phyloP scores from a whole-genome alignment of 1,140 invertebrate genomes.

The Lamellibrachia luymesi region DNA sequence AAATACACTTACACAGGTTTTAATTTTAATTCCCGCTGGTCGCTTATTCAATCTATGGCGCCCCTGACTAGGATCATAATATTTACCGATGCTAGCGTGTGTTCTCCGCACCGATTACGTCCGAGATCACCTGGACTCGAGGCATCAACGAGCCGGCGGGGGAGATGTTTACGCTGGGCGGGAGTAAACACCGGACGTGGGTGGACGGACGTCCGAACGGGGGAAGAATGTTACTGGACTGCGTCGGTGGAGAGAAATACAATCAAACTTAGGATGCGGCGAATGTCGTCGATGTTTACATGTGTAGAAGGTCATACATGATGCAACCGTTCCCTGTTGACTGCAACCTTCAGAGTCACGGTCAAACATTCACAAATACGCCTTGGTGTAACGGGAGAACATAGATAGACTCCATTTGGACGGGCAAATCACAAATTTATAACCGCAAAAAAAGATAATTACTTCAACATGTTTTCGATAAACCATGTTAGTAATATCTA shows the following conservation, averaged over 20 bases:
- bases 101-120: background rate
- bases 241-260: background rate
- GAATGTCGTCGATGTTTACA: background rate
- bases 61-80: background rate
- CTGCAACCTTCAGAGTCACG: too few relatives aligned
- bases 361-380: too few relatives aligned
- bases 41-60: background rate
- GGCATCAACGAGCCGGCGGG: background rate
- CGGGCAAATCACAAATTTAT: too few relatives aligned
- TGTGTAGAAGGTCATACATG: background rate
- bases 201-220: background rate
- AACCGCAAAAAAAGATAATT: too few relatives aligned
- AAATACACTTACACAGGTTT: background rate
- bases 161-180: background rate
- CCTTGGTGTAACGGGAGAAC: too few relatives aligned
- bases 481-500: too few relatives aligned
- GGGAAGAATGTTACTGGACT: background rate
- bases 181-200: background rate
- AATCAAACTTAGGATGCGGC: background rate
- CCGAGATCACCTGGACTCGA: background rate
- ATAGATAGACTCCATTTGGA: too few relatives aligned
- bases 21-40: constrained; percentile 5
- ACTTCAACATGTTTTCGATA: too few relatives aligned
- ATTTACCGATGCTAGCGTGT: background rate
- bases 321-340: too few relatives aligned